Base-by-base conservation (phyloP, 1,140 invertebrate genomes). In the Anoplolepis gracilipes region DNA sequence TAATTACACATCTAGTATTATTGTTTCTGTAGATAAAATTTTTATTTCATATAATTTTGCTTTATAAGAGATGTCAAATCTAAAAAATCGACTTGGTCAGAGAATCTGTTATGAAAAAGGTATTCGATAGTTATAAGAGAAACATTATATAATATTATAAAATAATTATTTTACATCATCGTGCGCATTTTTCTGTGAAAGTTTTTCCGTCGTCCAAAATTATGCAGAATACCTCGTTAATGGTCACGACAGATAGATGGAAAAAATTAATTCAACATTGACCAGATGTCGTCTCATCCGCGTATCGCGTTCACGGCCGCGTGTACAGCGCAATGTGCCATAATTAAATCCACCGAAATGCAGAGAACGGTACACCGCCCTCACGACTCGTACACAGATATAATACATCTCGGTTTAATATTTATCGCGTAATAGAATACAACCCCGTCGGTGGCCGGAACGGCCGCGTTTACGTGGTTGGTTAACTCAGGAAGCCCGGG, bases 351-450 rank as follows among this genome's bases (percentile, higher is more conserved):
- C 75, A 33, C 49, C 87, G 69, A 86, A 82, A 86, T 82, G 67
- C 36, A n/a, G 67, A 72, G 46, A 79, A 67, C 30, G 76, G 69
- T 70, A 49, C 70, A 57, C 22, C 16, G 53, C 13, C 61, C 57
- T 28, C 59, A 33, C 61, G 55, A 61, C 61, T 30, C 25, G 22
- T 84, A 42, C 78, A 22, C n/a, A n/a, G n/a, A n/a, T 49, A 8
- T 77, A 42, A 76, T 85, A 85, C 77, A 84, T 82, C 89, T 86
- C 85, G 79, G 42, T 91, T 90, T 92, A 93, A 93, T 93, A 93
- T 93, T 93, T 93, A 93, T 93, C 90, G 90, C 88, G 87, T 91
- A 92, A 93, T 92, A 91, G 89, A 93, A 93, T 93, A 92, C 91
- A 90, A 89, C 85, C 86, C 46, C 69, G 84, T 84, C 84, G 77